A percentile compares a stretch with the other conserved stretches of the same genome.
Evolutionary conservation across 2,888 invertebrate genomes (phyloP).

Genomic region (Drosophila bunnanda): DNA sequence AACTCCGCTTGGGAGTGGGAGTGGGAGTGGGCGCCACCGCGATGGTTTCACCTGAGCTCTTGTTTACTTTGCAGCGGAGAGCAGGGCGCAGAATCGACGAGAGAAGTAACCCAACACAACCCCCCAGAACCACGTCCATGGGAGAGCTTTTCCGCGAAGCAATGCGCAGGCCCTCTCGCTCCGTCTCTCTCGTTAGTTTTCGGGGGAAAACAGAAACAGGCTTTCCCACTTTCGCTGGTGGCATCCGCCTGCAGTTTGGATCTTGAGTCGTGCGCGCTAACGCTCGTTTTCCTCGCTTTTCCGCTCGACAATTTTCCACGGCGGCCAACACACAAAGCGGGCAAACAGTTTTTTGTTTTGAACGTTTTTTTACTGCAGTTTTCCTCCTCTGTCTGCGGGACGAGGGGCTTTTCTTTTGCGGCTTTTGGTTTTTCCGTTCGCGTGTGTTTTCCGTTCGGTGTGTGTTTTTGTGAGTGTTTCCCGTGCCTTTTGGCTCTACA

Average conservation of each 20-base stretch:
- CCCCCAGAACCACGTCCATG: slow-evolving; percentile 44
- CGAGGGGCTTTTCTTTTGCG: slow-evolving; percentile 23
- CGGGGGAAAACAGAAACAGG: slow-evolving; percentile 51
- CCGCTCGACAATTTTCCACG: slow-evolving; percentile 58
- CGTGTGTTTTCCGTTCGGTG: slow-evolving; percentile 38
- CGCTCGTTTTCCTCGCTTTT: slow-evolving; percentile 76
- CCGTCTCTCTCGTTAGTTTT: slow-evolving; percentile 19
- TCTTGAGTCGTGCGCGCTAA: slow-evolving; percentile 78
- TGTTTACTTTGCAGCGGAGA: slow-evolving; percentile 28
- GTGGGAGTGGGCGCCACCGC: not conserved
- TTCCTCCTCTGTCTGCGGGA: slow-evolving; percentile 36
- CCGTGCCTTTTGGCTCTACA: slow-evolving; percentile 19
- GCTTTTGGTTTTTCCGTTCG: slow-evolving; percentile 41
- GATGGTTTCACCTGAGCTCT: slow-evolving; percentile 27
- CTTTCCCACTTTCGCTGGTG: slow-evolving; percentile 62
- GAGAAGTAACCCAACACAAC: not conserved
- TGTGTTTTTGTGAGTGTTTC: slow-evolving; percentile 23
- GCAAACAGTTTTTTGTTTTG: slow-evolving; percentile 64
- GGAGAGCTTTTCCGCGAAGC: slow-evolving; percentile 47
- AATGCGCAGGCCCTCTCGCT: slow-evolving; percentile 55
- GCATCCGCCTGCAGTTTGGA: slow-evolving; percentile 77
- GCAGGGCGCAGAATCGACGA: slow-evolving; percentile 29
- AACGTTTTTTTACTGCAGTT: slow-evolving; percentile 31
- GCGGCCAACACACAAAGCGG: slow-evolving; percentile 58
- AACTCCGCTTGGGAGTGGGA: not conserved